These are phyloP conservation scores for Balanococcus diminutus DNA, from an alignment of 2,888 invertebrate genomes.

Conservation along the genomic window DNA sequence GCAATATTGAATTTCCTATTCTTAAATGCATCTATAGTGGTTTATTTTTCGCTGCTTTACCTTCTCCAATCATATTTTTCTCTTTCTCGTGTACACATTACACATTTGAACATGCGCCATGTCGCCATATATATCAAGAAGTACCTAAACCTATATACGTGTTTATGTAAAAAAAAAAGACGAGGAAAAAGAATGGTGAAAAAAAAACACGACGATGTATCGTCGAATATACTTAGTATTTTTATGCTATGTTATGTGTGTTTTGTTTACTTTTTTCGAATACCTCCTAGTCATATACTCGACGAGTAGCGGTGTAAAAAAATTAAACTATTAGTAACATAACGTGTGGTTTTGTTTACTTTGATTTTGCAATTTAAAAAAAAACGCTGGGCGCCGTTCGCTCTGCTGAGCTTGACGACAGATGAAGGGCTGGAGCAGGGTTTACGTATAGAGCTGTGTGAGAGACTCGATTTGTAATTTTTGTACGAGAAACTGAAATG, in stretches of 20 bases:
- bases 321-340: background rate
- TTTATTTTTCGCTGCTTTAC: background rate
- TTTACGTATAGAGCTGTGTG: no score
- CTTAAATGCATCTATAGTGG: background rate
- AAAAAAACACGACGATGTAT: background rate
- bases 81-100: no score
- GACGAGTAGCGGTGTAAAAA: background rate
- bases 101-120: no score
- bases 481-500: no score
- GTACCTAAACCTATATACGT: background rate
- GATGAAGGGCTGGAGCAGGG: background rate
- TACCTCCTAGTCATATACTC: background rate
- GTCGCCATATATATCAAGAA: background rate
- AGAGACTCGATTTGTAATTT: no score
- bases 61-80: background rate
- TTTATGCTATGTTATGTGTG: background rate
- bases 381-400: background rate
- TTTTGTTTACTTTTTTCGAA: background rate
- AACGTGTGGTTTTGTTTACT: background rate
- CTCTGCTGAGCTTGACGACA: background rate
- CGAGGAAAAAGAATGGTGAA: background rate
- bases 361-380: background rate
- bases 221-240: background rate
- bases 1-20: constrained; percentile 6
- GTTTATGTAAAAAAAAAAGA: background rate